These are phyloP conservation scores for Drosophila kepulauana DNA, from an alignment of 1,140 invertebrate species.

Conservation along the genomic window DNA sequence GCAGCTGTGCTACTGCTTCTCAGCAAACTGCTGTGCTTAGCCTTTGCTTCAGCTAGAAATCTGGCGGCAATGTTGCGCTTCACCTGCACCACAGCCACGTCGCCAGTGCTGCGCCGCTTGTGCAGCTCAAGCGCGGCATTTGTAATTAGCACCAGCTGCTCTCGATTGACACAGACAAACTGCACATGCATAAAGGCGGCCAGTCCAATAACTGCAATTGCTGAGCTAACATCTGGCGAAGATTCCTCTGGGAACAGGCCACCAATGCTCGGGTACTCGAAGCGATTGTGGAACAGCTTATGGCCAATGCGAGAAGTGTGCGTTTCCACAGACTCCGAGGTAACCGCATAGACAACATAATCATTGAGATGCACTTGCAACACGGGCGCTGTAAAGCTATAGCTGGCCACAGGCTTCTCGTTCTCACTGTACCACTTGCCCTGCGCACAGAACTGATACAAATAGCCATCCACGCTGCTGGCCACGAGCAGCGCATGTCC, in stretches of 20 bases:
- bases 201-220: conserved; percentile 90
- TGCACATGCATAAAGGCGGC: conserved; percentile 91
- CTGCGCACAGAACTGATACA: conserved; percentile 81
- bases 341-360: conserved; percentile 90
- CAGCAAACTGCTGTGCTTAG: conserved; percentile 76
- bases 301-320: conserved; percentile 90
- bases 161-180: conserved; percentile 87
- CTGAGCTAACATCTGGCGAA: conserved; percentile 87
- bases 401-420: conserved; percentile 85
- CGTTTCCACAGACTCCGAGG: conserved; percentile 91
- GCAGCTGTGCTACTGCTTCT: conserved; percentile 66
- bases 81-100: conserved; percentile 53
- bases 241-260: conserved; percentile 84
- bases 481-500: conserved; percentile 76
- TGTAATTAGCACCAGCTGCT: conserved; percentile 88
- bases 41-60: conserved; percentile 75
- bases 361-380: conserved; percentile 89
- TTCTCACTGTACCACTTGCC: conserved; percentile 84
- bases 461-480: conserved; percentile 79
- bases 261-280: conserved; percentile 78
- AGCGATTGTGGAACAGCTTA: conserved; percentile 85
- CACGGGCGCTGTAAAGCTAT: conserved; percentile 90
- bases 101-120: conserved; percentile 75
- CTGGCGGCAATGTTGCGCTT: conserved; percentile 77
- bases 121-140: conserved; percentile 63